Base-by-base conservation (phyloP, 2,888 invertebrate species). In the Melanostoma mellinum region DNA sequence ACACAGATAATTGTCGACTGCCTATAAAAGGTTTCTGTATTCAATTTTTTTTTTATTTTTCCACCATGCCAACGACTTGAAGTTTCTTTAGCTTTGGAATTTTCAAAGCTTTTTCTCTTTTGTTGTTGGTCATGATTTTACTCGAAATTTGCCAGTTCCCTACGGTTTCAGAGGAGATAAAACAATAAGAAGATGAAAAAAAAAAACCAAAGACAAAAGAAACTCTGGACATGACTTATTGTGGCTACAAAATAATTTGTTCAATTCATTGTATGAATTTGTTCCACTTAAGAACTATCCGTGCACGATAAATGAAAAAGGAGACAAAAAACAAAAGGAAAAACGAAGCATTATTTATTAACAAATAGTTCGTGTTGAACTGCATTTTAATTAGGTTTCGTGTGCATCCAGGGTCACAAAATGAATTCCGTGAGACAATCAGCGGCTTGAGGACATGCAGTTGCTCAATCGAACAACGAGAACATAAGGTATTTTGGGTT, bases 321-420 rank as follows among this genome's bases (percentile, higher is more conserved):
- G 20, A 20, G 20, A 20, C 20, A 20, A 20, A 0, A 20, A 20
- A 20, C 20, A 20, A 20, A 46, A n/a, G 6, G 20, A 38, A 48
- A 44, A 56, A 6, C 56, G 33, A 67, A 20, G 20, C 20, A 20
- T 48, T 20, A 38, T n/a, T 77, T 63, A 65, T 77, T 40, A 42
- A 52, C 77, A 77, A 71, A 71, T 63, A 78, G 38, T 78, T 72
- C 78, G 78, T 78, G 78, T 78, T 60, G 58, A 32, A 56, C 30
- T 56, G 50, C 9, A 50, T 35, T 78, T 63, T 77, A 77, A 72
- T 78, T 46, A 46, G 36, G 35, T 53, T 78, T 72, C 78, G 72
- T 20, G 20, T 20, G 20, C 20, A 6, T 33, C 53, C 72, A 78
- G 33, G 78, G 78, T 20, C 20, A 20, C 20, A 20, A 20, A 20